phyloP scores from a whole-genome alignment of 2,797 vertebrate species.

The Phoeniculus purpureus region DNA sequence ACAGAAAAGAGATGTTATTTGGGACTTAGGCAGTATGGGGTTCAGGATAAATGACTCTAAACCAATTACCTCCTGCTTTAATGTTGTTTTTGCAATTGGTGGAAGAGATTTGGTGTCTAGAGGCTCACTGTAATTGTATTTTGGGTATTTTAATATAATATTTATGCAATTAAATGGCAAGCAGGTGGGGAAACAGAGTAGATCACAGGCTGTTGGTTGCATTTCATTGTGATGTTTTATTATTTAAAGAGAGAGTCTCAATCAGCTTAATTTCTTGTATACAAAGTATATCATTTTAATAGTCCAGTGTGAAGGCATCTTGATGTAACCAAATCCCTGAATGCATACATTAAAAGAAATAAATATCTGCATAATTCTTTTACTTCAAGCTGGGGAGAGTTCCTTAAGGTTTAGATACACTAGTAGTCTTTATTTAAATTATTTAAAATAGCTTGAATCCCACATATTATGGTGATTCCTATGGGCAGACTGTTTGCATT shows the following conservation, averaged over 20 bases:
- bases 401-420: not conserved
- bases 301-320: not conserved
- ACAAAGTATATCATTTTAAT: not conserved
- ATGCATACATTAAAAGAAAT: not conserved
- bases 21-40: not conserved
- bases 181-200: not conserved
- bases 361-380: not conserved
- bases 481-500: not conserved
- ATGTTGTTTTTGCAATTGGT: slow-evolving; percentile 5
- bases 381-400: not conserved
- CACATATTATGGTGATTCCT: not conserved
- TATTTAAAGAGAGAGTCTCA: slow-evolving; percentile 14
- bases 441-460: not conserved
- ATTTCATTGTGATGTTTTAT: not conserved
- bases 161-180: not conserved
- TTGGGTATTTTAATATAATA: not conserved
- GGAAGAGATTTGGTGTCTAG: not conserved
- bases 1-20: not conserved
- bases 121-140: slow-evolving; percentile 16
- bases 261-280: not conserved
- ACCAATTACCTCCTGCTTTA: slow-evolving; percentile 1
- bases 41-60: not conserved
- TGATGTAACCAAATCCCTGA: not conserved
- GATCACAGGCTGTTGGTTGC: not conserved
- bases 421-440: not conserved